Evolutionary conservation across 2,888 invertebrate genomes (phyloP), one percentile per base, ranked within the genome.

Genomic region (Abscondita cerata): DNA sequence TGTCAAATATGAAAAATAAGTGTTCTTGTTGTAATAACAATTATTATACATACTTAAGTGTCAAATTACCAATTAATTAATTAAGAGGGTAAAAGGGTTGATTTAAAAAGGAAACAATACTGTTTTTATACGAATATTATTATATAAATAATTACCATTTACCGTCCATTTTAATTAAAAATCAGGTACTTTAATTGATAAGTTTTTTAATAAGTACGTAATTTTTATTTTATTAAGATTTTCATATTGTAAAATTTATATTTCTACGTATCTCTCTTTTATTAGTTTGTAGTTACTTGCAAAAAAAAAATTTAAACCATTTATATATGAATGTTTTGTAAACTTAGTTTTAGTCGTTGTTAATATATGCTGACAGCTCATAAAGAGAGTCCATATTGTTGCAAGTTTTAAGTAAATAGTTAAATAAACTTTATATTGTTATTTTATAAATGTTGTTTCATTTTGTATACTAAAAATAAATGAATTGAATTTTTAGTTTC

Each of bases 351-450:
- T 61, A 61, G 61, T 61, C 52, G 52, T 61, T 61, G 61, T 61
- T 56, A 55, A 56, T 61, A 55, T 51, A 52, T 40, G 52, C 61
- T 56, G 56, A 50, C 41, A 56, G 38, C 51, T 60, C 59, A 50
- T 54, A 33, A 44, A 36, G 40, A 52, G 56, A 46, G 56, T 33
- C 51, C 56, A 55, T 59, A 61, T 61, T 61, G 61, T 61, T 56
- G 61, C 61, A 56, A 61, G 61, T 61, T 61, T 44, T 61, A 61
- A 40, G 52, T 56, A 51, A 56, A 56, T 54, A 55, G 41, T 34
- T 41, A 54, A 61, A 61, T 61, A 61, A 56, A 61, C 61, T 61
- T 61, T 61, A 61, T 61, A 56, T 61, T 61, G 56, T 55, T 61
- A 56, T 55, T 46, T 56, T 41, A 48, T 41, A 31, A 2, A 11